phyloP scores from a whole-genome alignment of 2,797 vertebrate species.

The Clarias fuscus region DNA sequence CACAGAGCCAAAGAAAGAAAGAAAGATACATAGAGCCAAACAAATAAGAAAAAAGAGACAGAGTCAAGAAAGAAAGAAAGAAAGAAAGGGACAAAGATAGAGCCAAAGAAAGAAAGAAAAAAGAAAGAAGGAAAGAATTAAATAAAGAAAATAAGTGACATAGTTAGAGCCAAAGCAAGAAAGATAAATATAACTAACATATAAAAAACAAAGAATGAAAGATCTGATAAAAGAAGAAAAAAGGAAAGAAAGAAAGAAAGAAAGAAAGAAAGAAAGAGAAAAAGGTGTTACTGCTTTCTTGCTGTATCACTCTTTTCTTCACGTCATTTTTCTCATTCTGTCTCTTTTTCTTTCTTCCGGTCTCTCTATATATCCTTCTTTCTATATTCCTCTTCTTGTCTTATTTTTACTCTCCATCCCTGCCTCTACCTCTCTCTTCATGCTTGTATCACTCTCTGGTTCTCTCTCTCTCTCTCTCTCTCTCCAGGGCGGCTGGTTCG shows the following conservation, averaged over 20 bases:
- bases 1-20: neutral
- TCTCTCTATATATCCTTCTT: neutral
- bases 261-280: neutral
- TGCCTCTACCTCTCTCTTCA: neutral
- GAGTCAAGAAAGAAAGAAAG: neutral
- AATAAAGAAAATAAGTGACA: neutral
- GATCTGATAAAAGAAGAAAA: neutral
- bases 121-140: neutral
- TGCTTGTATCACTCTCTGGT: too few relatives aligned
- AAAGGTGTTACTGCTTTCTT: neutral
- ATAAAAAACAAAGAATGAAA: neutral
- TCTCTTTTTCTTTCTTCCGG: neutral
- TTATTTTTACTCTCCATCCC: neutral
- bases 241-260: too few relatives aligned
- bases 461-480: neutral
- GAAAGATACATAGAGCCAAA: neutral
- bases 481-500: constrained; percentile 11
- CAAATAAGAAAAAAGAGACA: constrained; percentile 17
- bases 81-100: constrained; percentile 10
- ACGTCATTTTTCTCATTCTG: too few relatives aligned
- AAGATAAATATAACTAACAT: neutral
- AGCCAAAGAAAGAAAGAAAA: too few relatives aligned
- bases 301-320: neutral
- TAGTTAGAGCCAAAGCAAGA: neutral
- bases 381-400: neutral